phyloP scores from a whole-genome alignment of 1,140 invertebrate species.

The Papilio aristodemus region DNA sequence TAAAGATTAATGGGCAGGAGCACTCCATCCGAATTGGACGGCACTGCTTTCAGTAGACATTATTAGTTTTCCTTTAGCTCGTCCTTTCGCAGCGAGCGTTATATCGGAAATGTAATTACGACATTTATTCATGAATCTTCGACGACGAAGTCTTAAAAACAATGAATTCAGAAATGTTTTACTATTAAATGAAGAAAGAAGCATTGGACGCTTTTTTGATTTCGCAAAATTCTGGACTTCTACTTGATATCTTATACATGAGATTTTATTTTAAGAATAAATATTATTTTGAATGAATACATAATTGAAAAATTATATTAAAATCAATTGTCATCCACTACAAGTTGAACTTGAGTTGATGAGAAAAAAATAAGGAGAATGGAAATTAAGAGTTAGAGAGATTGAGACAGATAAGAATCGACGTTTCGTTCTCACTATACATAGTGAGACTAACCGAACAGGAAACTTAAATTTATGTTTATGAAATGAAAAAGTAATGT shows the following conservation, averaged over 20 bases:
- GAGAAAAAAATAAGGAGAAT: not conserved
- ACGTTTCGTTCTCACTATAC: not conserved
- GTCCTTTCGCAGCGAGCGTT: conserved; percentile 28
- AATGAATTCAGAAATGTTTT: conserved; percentile 44
- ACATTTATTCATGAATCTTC: conserved; percentile 44
- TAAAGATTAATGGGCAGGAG: conserved; percentile 58
- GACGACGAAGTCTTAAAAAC: conserved; percentile 38
- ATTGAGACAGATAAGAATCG: not conserved
- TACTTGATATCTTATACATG: no score
- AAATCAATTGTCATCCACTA: no score
- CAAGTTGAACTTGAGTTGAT: no score
- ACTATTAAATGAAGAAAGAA: conserved; percentile 31
- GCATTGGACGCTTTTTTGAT: not conserved
- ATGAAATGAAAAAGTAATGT: conserved; percentile 31
- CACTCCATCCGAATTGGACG: conserved; percentile 58
- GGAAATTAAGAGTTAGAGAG: not conserved
- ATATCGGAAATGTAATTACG: conserved; percentile 46
- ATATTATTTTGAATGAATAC: no score
- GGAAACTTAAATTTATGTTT: conserved; percentile 32
- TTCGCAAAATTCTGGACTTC: no score
- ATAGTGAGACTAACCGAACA: conserved; percentile 27
- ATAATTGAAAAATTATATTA: no score
- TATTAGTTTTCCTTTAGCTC: conserved; percentile 50
- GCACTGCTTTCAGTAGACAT: conserved; percentile 43
- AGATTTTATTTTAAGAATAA: no score